These are phyloP conservation scores for Sphenodon punctatus DNA, from an alignment of 2,797 vertebrate genomes.

Conservation along the genomic window DNA sequence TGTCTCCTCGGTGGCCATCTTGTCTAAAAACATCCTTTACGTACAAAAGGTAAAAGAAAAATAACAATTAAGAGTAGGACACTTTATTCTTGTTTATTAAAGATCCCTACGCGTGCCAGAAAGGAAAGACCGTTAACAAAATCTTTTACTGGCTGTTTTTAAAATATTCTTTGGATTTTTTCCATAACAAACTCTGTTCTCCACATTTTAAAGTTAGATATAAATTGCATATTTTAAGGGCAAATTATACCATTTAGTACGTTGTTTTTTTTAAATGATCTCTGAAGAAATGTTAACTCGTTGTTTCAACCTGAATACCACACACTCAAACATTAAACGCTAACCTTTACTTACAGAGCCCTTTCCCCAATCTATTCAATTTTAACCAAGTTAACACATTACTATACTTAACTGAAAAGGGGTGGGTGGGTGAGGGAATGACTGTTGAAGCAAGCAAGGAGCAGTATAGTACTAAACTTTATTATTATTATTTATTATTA, in stretches of 20 bases:
- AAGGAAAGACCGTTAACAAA: neutral
- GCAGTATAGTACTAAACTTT: conserved; percentile 1
- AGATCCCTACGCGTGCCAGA: neutral
- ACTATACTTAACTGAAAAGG: conserved; percentile 16
- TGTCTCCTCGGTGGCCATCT: too few relatives aligned
- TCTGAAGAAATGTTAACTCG: neutral
- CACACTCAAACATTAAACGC: neutral
- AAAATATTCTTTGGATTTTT: conserved; percentile 30
- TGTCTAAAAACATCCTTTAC: too few relatives aligned
- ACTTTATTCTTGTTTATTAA: neutral
- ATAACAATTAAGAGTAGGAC: too few relatives aligned
- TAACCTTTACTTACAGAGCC: conserved; percentile 1
- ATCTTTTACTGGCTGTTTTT: conserved; percentile 11
- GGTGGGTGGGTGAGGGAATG: too few relatives aligned
- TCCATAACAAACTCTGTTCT: conserved; percentile 17
- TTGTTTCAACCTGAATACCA: neutral
- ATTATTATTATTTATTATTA: too few relatives aligned
- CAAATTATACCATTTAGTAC: conserved; percentile 7
- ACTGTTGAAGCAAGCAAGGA: too few relatives aligned
- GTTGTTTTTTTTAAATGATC: conserved; percentile 37
- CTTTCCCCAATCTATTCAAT: neutral
- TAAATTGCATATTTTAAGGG: too few relatives aligned
- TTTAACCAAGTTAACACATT: neutral
- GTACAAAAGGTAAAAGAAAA: too few relatives aligned
- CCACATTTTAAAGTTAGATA: conserved; percentile 20